Base-by-base conservation (phyloP, 2,888 invertebrate genomes). In the Incurvaria masculella region DNA sequence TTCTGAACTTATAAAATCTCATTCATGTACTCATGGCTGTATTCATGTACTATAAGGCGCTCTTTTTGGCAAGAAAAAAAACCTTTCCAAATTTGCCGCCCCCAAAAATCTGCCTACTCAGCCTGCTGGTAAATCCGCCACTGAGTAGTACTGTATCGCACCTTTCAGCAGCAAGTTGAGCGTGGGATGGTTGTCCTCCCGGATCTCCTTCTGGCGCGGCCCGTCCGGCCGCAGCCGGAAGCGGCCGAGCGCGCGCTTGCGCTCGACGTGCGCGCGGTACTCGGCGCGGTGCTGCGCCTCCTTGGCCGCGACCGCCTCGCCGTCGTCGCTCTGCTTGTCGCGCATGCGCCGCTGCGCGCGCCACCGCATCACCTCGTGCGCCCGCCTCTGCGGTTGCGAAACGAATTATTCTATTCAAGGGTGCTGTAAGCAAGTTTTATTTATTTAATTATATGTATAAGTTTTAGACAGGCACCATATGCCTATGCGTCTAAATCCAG, bases 111-210 rank as follows among this genome's bases (percentile, higher is more conserved):
- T 27, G 72, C 57, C 6, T 38, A 38, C n/a, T 38, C 38, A n/a
- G n/a, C n/a, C n/a, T n/a, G n/a, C n/a, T n/a, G n/a, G n/a, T n/a
- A n/a, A n/a, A n/a, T n/a, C n/a, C n/a, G n/a, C n/a, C n/a, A n/a
- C n/a, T n/a, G n/a, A n/a, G n/a, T n/a, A n/a, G n/a, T n/a, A n/a
- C n/a, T 21, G 5, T 1, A 43, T 38, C 44, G 26, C 56, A 81
- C 85, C 89, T 82, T 89, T 87, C 4, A 90, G 61, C 3, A 90
- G 64, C 8, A 89, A 68, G 56, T 80, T 83, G 47, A 89, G 82
- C 3, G 71, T 65, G 20, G 78, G 81, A 54, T 87, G 81, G 26
- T 72, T 78, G 54, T 68, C 73, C 4, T 64, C 53, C 46, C 62
- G 62, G n/a, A 74, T 55, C 72, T 71, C 66, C 64, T 78, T 74